phyloP scores from a whole-genome alignment of 2,797 vertebrate genomes.

The Salmo trutta region DNA sequence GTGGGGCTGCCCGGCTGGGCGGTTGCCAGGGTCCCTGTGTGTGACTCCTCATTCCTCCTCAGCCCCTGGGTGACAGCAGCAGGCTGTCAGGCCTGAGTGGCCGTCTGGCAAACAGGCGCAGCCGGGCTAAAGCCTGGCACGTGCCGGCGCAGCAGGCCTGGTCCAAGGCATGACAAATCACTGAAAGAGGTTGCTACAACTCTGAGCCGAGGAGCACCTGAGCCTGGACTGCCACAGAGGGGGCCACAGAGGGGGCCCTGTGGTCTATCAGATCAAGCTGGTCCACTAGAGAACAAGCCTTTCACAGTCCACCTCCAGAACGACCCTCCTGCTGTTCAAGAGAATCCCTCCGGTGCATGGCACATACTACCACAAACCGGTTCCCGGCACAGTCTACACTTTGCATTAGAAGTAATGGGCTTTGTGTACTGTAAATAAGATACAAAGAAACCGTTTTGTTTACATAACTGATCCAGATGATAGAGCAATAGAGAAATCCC shows the following conservation, averaged over 20 bases:
- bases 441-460: not conserved
- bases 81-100: conserved; percentile 77
- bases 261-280: conserved; percentile 63
- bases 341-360: conserved; percentile 22
- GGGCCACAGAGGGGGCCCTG: conserved; percentile 58
- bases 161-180: conserved; percentile 83
- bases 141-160: conserved; percentile 82
- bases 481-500: not conserved
- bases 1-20: conserved; percentile 57
- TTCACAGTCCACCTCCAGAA: conserved; percentile 2
- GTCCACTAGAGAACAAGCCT: conserved; percentile 45
- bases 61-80: conserved; percentile 73
- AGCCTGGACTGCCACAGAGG: conserved; percentile 64
- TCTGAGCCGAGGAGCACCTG: conserved; percentile 82
- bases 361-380: conserved; percentile 26
- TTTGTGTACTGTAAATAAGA: not conserved
- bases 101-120: conserved; percentile 84
- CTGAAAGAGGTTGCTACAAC: conserved; percentile 82
- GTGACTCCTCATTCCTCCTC: conserved; percentile 63
- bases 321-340: conserved; percentile 7
- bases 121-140: conserved; percentile 82
- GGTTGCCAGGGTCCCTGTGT: conserved; percentile 63
- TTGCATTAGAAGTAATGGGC: not conserved
- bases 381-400: not conserved
- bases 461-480: not conserved